Evolutionary conservation across 2,888 invertebrate genomes (phyloP).

Genomic region (Volucella zonaria): DNA sequence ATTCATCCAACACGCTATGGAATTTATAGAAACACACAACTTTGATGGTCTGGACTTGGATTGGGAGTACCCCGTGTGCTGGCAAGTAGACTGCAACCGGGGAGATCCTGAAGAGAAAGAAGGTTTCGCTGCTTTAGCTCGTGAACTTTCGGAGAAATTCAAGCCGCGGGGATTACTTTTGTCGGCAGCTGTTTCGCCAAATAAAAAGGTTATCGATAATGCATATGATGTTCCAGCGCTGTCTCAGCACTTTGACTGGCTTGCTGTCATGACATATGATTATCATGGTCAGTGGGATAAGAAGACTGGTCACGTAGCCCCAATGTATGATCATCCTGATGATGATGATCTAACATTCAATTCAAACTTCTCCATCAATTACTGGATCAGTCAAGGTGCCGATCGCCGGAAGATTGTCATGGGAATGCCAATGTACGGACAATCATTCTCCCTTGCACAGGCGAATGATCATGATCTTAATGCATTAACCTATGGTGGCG

Average conservation of each 20-base stretch:
- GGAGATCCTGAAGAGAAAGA: slow-evolving; percentile 92
- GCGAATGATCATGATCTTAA: slow-evolving; percentile 87
- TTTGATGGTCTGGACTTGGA: slow-evolving; percentile 96
- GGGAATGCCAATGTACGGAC: slow-evolving; percentile 95
- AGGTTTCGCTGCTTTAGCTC: slow-evolving; percentile 89
- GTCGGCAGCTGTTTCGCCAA: slow-evolving; percentile 93
- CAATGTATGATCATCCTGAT: slow-evolving; percentile 90
- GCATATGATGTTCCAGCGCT: slow-evolving; percentile 92
- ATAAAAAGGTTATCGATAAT: slow-evolving; percentile 91
- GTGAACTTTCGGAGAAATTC: slow-evolving; percentile 89
- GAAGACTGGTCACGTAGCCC: slow-evolving; percentile 94
- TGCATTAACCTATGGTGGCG: slow-evolving; percentile 91
- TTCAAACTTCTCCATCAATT: slow-evolving; percentile 92
- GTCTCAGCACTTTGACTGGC: slow-evolving; percentile 92
- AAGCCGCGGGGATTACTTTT: slow-evolving; percentile 88
- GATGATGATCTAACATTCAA: slow-evolving; percentile 90
- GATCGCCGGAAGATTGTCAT: slow-evolving; percentile 90
- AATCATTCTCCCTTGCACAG: slow-evolving; percentile 92
- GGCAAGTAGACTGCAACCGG: slow-evolving; percentile 93
- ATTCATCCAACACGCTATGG: slow-evolving; percentile 89
- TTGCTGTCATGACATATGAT: slow-evolving; percentile 95
- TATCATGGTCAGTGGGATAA: slow-evolving; percentile 97
- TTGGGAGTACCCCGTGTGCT: slow-evolving; percentile 97
- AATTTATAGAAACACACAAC: slow-evolving; percentile 90
- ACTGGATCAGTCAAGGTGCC: slow-evolving; percentile 93